A percentile compares a stretch with the other conserved stretches of the same genome.
These are phyloP conservation scores for Trichogramma pretiosum DNA, from an alignment of 1,140 invertebrate genomes.

Conservation along the genomic window DNA sequence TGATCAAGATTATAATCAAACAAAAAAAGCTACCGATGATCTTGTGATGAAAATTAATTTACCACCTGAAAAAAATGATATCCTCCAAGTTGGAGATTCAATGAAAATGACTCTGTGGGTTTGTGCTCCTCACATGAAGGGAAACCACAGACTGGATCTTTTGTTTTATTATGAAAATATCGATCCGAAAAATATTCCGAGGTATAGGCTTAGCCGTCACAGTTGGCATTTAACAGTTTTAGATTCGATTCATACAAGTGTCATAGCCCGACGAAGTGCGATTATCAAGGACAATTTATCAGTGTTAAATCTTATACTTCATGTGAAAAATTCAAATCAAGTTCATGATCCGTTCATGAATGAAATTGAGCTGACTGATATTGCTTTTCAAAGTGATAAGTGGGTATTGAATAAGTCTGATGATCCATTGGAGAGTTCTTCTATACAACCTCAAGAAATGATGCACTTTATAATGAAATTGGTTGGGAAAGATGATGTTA, in stretches of 20 bases:
- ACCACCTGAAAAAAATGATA: conserved; percentile 27
- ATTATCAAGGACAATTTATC: conserved; percentile 42
- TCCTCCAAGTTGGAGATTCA: conserved; percentile 49
- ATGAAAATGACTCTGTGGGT: conserved; percentile 58
- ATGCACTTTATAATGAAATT: conserved; percentile 47
- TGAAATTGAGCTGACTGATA: conserved; percentile 52
- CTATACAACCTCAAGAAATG: conserved; percentile 46
- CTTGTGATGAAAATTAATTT: conserved; percentile 46
- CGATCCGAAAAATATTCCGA: conserved; percentile 38
- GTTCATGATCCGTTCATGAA: conserved; percentile 51
- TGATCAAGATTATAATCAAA: conserved; percentile 31
- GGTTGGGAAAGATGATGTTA: conserved; percentile 23
- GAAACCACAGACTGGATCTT: conserved; percentile 55
- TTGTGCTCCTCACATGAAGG: conserved; percentile 55
- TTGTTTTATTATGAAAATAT: conserved; percentile 66
- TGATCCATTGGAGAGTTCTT: conserved; percentile 30
- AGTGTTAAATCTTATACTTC: conserved; percentile 53
- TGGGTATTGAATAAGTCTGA: conserved; percentile 46
- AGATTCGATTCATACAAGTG: conserved; percentile 55
- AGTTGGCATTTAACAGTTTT: conserved; percentile 60
- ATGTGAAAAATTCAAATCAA: conserved; percentile 59
- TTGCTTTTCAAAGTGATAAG: conserved; percentile 47
- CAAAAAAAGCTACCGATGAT: conserved; percentile 43
- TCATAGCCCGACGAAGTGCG: conserved; percentile 45
- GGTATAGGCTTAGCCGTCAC: conserved; percentile 59